Evolutionary conservation across 30 jellyfish, hydroid and myxozoan species (phyloP), one percentile per base, ranked within the genome.

Genomic region (Cassiopea xamachana): DNA sequence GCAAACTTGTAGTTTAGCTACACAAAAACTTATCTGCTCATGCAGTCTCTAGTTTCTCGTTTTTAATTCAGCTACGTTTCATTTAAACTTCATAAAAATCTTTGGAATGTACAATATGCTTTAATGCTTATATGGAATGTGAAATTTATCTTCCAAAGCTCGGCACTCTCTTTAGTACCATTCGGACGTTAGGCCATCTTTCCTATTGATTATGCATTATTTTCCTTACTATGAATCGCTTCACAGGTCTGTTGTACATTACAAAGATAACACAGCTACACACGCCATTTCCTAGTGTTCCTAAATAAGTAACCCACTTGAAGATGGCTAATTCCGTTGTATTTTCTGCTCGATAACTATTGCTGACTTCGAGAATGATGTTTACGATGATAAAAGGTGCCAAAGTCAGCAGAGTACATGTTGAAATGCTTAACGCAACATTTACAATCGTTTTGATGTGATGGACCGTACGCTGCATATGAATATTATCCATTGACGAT

Each of bases 401-500:
- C 7, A 43, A 2, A 18, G 69, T 7, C n/a, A 51, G 8, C 10
- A 44, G 1, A 1, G 71, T 59, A 78, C 92, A 84, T 0, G 50
- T 71, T 46, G 77, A 13, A 1, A 84, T 84, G 13, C 62, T 51
- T 49, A 9, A 46, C 0, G 92, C 80, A 5, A 78, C 85, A 19
- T 73, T 73, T 5, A 67, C 14, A 0, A 84, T 13, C 39, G 47
- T 84, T 64, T 46, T 84, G 76, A n/a, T 6, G n/a, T 50, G 92
- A 48, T 15, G 10, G 12, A 84, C 10, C 14, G 77, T 27, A 16
- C 59, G 48, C 1, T 60, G 51, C 18, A 13, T 84, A 17, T 19
- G 44, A 7, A 15, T 17, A 15, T 18, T 10, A 48, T 14, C 46
- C 17, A 49, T 69, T 27, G 77, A 48, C 9, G 50, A n/a, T 3